Conservation (phyloP, 2,113 vertebrate species). For the Haemorhous mexicanus region DNA sequence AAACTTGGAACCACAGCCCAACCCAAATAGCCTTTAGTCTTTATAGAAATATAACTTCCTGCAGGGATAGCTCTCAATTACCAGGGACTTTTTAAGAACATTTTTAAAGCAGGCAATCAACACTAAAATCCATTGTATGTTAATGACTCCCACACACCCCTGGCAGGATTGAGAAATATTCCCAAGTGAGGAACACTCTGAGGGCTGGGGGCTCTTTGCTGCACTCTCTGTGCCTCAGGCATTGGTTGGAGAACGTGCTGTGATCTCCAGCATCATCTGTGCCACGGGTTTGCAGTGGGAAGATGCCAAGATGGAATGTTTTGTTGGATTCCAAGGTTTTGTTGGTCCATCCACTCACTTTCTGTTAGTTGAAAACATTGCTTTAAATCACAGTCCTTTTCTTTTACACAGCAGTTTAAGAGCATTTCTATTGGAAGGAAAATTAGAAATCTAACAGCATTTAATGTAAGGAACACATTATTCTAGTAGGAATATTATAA, state of each 20-base stretch:
- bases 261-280: neutral
- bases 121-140: neutral
- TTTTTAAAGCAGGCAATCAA: neutral
- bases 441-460: neutral
- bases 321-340: neutral
- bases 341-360: neutral
- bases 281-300: neutral
- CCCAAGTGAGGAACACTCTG: neutral
- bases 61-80: neutral
- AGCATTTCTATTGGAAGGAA: neutral
- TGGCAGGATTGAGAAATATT: neutral
- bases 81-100: neutral
- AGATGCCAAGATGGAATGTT: neutral
- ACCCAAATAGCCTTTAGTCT: neutral
- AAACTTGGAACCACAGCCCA: neutral
- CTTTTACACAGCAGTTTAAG: neutral
- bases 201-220: neutral
- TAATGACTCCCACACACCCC: neutral
- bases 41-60: neutral
- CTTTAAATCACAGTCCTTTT: neutral
- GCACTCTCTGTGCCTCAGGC: neutral
- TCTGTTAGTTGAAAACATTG: neutral
- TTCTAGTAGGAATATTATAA: neutral
- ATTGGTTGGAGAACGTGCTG: neutral
- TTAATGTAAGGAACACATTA: neutral